phyloP scores from a whole-genome alignment of 2,888 invertebrate species.

The Euclidia mi region DNA sequence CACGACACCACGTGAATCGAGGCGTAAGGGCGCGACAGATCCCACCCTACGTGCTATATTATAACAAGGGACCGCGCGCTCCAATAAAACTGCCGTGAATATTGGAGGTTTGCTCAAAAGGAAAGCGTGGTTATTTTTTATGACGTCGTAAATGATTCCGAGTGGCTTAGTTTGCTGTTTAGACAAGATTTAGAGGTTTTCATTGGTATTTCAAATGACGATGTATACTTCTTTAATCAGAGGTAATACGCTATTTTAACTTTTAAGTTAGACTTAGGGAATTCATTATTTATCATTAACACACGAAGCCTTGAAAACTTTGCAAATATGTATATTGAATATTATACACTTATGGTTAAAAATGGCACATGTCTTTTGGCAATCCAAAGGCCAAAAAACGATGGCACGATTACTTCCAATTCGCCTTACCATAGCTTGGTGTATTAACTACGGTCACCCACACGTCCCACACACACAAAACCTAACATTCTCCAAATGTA shows the following conservation, averaged over 20 bases:
- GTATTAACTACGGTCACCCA: too few species aligned
- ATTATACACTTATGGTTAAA: too few species aligned
- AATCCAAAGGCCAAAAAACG: too few species aligned
- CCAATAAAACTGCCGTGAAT: constrained; percentile 52
- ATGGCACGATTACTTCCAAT: too few species aligned
- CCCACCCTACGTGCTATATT: constrained; percentile 58
- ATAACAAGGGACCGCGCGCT: constrained; percentile 43
- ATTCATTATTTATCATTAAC: too few species aligned
- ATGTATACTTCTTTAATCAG: constrained; percentile 7
- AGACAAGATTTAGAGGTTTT: constrained; percentile 43
- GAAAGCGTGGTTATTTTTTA: constrained; percentile 62
- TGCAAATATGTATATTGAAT: too few species aligned
- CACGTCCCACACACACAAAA: too few species aligned
- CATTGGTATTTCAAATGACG: constrained; percentile 15
- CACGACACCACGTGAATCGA: constrained; percentile 67
- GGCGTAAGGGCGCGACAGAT: constrained; percentile 64
- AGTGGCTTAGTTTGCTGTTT: constrained; percentile 51
- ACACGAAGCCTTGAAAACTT: too few species aligned
- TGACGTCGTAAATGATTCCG: constrained; percentile 56
- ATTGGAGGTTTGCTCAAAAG: constrained; percentile 55
- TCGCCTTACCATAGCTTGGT: too few species aligned
- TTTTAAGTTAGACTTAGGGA: too few species aligned
- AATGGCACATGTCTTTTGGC: too few species aligned
- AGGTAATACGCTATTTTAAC: neutral
- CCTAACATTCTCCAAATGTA: too few species aligned